phyloP scores from a whole-genome alignment of 2,113 vertebrate genomes.

The Nothocercus julius region DNA sequence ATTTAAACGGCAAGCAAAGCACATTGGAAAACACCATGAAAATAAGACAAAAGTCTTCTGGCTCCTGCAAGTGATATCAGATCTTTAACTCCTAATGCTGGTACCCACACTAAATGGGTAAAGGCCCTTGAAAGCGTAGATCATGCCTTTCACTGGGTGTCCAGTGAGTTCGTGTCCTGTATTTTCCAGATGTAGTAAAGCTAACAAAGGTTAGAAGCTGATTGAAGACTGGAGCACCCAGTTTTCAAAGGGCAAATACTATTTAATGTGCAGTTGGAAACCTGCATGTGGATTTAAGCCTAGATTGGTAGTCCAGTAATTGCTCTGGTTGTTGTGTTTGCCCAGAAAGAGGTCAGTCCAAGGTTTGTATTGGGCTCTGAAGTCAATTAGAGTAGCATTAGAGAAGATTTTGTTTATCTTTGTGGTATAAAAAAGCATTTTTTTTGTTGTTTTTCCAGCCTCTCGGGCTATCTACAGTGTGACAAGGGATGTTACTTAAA shows the following conservation, averaged over 20 bases:
- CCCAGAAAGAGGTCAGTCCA: slow-evolving; percentile 8
- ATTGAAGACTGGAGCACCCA: neutral
- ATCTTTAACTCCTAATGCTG: neutral
- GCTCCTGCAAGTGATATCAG: neutral
- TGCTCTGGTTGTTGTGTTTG: slow-evolving; percentile 1
- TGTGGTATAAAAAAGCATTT: neutral
- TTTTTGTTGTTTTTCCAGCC: neutral
- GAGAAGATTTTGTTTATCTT: slow-evolving; percentile 28
- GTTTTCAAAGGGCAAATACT: slow-evolving; percentile 18
- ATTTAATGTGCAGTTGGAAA: slow-evolving; percentile 43
- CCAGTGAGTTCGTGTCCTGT: neutral
- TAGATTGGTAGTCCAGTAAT: neutral
- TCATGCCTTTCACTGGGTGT: neutral
- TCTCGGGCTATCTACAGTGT: neutral
- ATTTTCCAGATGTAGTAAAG: neutral
- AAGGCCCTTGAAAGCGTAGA: neutral
- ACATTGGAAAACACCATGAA: neutral
- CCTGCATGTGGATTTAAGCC: neutral
- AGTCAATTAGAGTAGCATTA: slow-evolving; percentile 22
- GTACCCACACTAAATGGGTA: neutral
- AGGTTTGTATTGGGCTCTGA: neutral
- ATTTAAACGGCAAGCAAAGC: slow-evolving; percentile 21
- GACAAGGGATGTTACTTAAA: slow-evolving; percentile 22
- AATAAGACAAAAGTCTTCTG: slow-evolving; percentile 11
- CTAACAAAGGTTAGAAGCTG: neutral